Evolutionary conservation across 2,888 invertebrate species (phyloP).

Genomic region (Protonemura montana): DNA sequence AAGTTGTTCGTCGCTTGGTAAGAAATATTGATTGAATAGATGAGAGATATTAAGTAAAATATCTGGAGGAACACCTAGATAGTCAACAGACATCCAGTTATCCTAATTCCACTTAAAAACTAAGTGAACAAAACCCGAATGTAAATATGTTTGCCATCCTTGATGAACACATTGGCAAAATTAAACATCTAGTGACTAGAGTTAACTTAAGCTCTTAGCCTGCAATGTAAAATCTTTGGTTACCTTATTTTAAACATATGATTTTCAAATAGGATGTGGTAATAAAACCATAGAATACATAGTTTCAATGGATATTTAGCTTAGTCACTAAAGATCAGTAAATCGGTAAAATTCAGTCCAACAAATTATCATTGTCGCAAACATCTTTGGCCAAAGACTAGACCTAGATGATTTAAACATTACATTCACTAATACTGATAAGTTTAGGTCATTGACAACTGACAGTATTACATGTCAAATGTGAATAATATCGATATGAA

Average conservation of each 20-base stretch:
- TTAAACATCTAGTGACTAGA: conserved; percentile 30
- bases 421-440: conserved; percentile 28
- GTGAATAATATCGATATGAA: background rate
- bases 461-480: background rate
- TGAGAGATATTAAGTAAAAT: background rate
- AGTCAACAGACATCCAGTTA: background rate
- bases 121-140: background rate
- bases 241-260: background rate
- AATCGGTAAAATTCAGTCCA: conserved; percentile 22
- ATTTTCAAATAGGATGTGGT: background rate
- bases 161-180: background rate
- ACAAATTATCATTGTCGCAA: conserved; percentile 32
- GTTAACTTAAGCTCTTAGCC: background rate
- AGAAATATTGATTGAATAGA: background rate
- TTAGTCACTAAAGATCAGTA: background rate
- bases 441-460: background rate
- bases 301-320: conserved; percentile 1
- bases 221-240: conserved; percentile 23
- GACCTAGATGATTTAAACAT: conserved; percentile 26
- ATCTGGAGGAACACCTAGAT: background rate
- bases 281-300: background rate
- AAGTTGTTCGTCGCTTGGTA: background rate
- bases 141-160: background rate
- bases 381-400: conserved; percentile 48
- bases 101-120: background rate